Evolutionary conservation across 2,797 vertebrate species (phyloP).

Genomic region (Sebastes hopkinsi): DNA sequence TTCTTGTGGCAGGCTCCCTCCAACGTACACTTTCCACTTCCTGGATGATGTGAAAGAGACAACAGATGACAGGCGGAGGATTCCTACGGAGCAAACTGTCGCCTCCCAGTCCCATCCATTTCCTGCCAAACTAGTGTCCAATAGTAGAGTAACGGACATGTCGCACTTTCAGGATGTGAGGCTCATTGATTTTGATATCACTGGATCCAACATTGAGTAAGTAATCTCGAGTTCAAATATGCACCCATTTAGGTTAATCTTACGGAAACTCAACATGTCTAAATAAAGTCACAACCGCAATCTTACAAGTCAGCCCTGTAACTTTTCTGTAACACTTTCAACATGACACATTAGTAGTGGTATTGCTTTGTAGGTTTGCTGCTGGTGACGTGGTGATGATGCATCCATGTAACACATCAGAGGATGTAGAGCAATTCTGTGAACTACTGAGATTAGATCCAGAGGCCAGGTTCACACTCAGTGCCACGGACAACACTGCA

Average conservation of each 20-base stretch:
- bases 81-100: background rate
- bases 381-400: constrained; percentile 92
- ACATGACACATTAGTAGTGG: background rate
- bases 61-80: background rate
- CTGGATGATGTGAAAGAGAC: constrained; percentile 62
- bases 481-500: constrained; percentile 75
- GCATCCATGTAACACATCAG: constrained; percentile 81
- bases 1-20: constrained; percentile 83
- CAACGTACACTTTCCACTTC: constrained; percentile 85
- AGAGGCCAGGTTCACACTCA: constrained; percentile 79
- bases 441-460: constrained; percentile 86
- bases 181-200: constrained; percentile 90
- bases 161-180: constrained; percentile 95
- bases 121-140: constrained; percentile 83
- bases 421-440: constrained; percentile 87
- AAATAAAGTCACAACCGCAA: background rate
- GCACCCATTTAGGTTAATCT: background rate
- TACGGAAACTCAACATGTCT: background rate
- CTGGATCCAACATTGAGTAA: constrained; percentile 88
- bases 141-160: constrained; percentile 84
- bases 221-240: constrained; percentile 20
- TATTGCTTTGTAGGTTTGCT: constrained; percentile 77
- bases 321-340: background rate
- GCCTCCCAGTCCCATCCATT: constrained; percentile 83
- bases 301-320: background rate